Base-by-base conservation (phyloP, 2,113 vertebrate genomes). In the Oryzias melastigma region DNA sequence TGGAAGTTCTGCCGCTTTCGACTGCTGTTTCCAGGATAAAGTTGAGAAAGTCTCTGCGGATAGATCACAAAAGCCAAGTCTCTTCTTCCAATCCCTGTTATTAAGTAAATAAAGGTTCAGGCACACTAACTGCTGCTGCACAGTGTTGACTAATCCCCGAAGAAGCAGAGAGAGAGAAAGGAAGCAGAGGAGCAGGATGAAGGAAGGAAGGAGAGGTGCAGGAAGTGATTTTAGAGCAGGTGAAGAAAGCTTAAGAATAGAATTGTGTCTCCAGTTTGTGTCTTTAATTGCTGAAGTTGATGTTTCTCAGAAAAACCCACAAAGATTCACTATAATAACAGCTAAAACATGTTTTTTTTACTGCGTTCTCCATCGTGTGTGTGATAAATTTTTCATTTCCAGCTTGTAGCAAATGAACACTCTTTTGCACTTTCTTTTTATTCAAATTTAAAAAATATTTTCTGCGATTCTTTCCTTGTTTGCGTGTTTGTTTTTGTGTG, bases 21-120 rank as follows among this genome's bases (percentile, higher is more conserved):
- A 67, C 58, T 72, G 47, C 27, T 46, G 59, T 71, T 71, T 62
- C 43, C 65, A 59, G 66, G 35, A 61, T 65, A 41, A 75, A 71
- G 75, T 85, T 81, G 77, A 81, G 74, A 65, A 79, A 82, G 84
- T 86, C 72, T 78, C 74, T 0, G 42, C 19, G 73, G 78, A 70
- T 46, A 47, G 12, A 17, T 45, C 35, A 8, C 46, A 22, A 73
- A 77, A 68, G 53, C 73, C 18, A 25, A 80, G 60, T 67, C 42
- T 58, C 72, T 19, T 42, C 80, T 68, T 62, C 70, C 80, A 77
- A 73, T 82, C 79, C 71, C 69, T 52, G 66, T 85, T 81, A 80
- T 83, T 77, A 75, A 76, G 69, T 58, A 71, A 85, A 85, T 80
- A 81, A 65, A 77, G 50, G 77, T 76, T 60, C 40, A 27, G 52